These are phyloP conservation scores for Hypolimnas misippus DNA, from an alignment of 2,888 invertebrate genomes.

Conservation along the genomic window DNA sequence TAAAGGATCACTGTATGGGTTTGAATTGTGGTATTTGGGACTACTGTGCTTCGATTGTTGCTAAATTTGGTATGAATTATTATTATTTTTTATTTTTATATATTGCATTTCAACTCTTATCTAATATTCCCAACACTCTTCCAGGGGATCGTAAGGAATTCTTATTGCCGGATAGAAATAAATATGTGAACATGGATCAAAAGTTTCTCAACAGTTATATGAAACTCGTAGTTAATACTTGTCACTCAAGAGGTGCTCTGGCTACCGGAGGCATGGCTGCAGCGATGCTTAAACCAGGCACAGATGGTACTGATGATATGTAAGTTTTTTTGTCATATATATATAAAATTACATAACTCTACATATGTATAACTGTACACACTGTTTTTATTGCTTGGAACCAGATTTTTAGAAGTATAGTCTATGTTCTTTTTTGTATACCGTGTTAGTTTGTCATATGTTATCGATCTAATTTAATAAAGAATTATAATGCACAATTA, in stretches of 20 bases:
- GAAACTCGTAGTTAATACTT: slow-evolving; percentile 82
- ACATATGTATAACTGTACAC: no score
- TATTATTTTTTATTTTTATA: background rate
- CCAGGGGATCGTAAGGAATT: slow-evolving; percentile 83
- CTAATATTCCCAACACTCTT: no score
- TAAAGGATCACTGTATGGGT: slow-evolving; percentile 87
- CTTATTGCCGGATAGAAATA: slow-evolving; percentile 87
- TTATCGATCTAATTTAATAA: no score
- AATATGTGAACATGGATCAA: slow-evolving; percentile 86
- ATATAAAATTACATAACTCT: no score
- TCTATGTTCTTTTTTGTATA: no score
- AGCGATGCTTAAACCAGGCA: slow-evolving; percentile 76
- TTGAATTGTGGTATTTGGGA: slow-evolving; percentile 91
- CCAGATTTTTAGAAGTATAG: no score
- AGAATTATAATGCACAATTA: no score
- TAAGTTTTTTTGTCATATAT: slow-evolving; percentile 48
- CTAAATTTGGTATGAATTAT: slow-evolving; percentile 83
- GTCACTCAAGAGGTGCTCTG: slow-evolving; percentile 85
- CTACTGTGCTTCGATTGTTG: slow-evolving; percentile 87
- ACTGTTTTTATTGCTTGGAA: no score
- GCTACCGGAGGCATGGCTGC: slow-evolving; percentile 89
- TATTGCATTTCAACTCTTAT: no score
- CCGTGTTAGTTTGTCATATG: no score
- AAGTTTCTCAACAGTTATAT: slow-evolving; percentile 86
- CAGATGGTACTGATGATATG: slow-evolving; percentile 59